These are phyloP conservation scores for Eledone cirrhosa DNA, from an alignment of 2,888 invertebrate genomes.

Conservation along the genomic window DNA sequence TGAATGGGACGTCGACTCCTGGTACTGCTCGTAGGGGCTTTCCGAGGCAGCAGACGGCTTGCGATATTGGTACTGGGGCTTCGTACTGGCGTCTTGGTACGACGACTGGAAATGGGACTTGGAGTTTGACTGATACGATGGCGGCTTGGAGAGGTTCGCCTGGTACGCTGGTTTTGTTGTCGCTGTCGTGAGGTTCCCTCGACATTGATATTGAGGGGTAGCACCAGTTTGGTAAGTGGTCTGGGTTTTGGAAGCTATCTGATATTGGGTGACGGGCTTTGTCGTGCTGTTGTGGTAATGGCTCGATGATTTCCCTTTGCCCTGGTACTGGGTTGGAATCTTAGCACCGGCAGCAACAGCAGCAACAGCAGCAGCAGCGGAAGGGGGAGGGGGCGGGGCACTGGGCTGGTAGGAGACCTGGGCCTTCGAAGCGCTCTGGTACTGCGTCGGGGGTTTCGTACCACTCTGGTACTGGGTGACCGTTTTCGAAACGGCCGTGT, in stretches of 20 bases:
- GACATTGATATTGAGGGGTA: neutral
- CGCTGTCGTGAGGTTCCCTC: neutral
- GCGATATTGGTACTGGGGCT: conserved; percentile 17
- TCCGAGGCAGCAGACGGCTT: neutral
- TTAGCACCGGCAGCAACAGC: no score
- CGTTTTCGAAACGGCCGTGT: neutral
- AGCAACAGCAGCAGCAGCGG: no score
- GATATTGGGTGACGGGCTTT: neutral
- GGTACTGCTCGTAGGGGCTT: conserved; percentile 3
- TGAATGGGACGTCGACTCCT: neutral
- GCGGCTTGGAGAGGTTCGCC: neutral
- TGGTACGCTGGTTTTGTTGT: neutral
- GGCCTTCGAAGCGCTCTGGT: neutral
- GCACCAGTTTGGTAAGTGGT: neutral
- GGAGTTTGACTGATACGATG: conserved; percentile 1
- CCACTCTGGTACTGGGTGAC: neutral
- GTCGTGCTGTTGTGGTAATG: neutral
- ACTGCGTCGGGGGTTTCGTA: neutral
- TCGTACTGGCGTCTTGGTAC: neutral
- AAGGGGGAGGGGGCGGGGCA: neutral
- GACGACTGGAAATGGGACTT: neutral
- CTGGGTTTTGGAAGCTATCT: neutral
- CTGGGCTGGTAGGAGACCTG: neutral
- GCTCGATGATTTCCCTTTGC: no score
- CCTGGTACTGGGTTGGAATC: no score